A percentile compares a stretch with the other conserved stretches of the same genome.
phyloP scores from a whole-genome alignment of 2,797 vertebrate species.

The Acrocephalus scirpaceus region DNA sequence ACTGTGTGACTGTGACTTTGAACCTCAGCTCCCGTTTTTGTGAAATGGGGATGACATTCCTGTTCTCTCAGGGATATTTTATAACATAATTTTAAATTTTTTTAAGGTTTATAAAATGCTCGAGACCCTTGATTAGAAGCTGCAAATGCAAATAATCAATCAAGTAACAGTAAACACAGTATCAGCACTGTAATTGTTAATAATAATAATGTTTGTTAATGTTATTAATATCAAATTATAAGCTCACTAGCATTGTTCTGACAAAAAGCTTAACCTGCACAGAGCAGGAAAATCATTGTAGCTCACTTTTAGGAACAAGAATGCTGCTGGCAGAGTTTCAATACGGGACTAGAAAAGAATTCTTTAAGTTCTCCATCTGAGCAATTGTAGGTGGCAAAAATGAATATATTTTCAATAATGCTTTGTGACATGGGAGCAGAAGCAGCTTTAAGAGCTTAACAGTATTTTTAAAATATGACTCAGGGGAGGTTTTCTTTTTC shows the following conservation, averaged over 20 bases:
- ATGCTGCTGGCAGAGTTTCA: neutral
- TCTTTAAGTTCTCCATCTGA: slow-evolving; percentile 17
- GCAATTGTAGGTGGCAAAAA: slow-evolving; percentile 54
- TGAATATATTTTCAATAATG: slow-evolving; percentile 45
- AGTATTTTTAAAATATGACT: slow-evolving; percentile 49
- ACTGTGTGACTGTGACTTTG: slow-evolving; percentile 44
- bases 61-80: neutral
- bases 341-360: slow-evolving; percentile 13
- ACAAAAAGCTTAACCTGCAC: neutral
- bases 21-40: slow-evolving; percentile 20
- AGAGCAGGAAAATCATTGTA: neutral
- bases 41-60: slow-evolving; percentile 19
- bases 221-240: neutral
- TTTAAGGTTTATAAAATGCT: neutral
- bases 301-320: slow-evolving; percentile 10
- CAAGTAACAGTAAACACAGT: neutral
- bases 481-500: slow-evolving; percentile 33
- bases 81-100: neutral
- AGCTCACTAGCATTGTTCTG: neutral
- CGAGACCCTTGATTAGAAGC: neutral
- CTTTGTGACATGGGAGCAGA: slow-evolving; percentile 40
- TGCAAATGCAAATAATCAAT: neutral
- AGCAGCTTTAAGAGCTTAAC: slow-evolving; percentile 13
- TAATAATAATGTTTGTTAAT: neutral
- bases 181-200: neutral